Evolutionary conservation across 2,113 vertebrate genomes (phyloP), one percentile per base, ranked within the genome.

Genomic region (Neodontobutis hainanensis): DNA sequence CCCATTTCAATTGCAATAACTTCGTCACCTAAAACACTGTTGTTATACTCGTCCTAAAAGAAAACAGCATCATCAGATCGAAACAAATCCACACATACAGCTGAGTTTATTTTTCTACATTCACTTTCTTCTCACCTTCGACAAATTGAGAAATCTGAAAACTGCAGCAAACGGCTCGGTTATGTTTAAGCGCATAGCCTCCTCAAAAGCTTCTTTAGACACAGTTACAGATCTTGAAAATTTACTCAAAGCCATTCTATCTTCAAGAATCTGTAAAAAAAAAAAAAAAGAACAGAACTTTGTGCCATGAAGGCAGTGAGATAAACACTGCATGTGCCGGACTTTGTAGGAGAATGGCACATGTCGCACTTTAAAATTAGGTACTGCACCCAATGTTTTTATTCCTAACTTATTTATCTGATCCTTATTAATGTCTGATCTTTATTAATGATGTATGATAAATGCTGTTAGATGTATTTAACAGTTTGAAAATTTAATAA

Each of bases 1-100:
- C 88, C 91, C 90, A 92, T 90, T 19, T 92, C 86, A 34, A 93
- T 43, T 2, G 81, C 87, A 43, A 90, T 11, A 14, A 90, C 78
- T 34, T 85, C 65, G 48, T 82, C 3, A 4, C 52, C 59, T 40
- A 90, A 73, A 62, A 90, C 32, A 1, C 8, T 70, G 51, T 80
- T 86, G 52, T 87, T 82, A 0, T 10, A 11, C 12, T 61, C 55
- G 68, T 90, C 89, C 91, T 92, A 69, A 43, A 58, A 62, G 2
- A n/a, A 0, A n/a, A 64, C 1, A 27, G 43, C 12, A 71, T 27
- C 19, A 53, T 36, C 6, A 53, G 34, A 52, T 11, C 1, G 52
- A 19, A 1, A 42, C 12, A 3, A 27, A 57, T 8, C 35, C 9
- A 43, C 10, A n/a, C 7, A 34, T 3, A 34, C 61, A 42, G 5